These are phyloP conservation scores for Toxotes jaculatrix DNA, from an alignment of 2,113 vertebrate genomes.

Conservation along the genomic window DNA sequence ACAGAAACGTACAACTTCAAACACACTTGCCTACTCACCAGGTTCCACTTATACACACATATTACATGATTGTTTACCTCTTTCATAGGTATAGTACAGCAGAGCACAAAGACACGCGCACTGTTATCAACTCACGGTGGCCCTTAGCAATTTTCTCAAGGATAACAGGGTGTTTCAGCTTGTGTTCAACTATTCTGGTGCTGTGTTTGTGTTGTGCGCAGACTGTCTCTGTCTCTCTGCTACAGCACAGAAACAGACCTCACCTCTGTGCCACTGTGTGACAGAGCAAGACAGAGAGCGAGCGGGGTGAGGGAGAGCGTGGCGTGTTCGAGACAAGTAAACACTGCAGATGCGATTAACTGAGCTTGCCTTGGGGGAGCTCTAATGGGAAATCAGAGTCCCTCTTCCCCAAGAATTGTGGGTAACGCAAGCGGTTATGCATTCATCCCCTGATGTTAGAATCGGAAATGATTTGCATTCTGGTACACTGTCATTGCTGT, in stretches of 20 bases:
- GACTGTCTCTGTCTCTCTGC: background rate
- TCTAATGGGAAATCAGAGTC: constrained; percentile 64
- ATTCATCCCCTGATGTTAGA: constrained; percentile 25
- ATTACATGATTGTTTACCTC: constrained; percentile 8
- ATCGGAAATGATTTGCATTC: constrained; percentile 11
- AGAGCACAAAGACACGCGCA: constrained; percentile 9
- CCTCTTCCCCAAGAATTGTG: constrained; percentile 42
- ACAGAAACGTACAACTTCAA: background rate
- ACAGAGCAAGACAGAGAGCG: background rate
- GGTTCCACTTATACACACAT: constrained; percentile 6
- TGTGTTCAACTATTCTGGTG: constrained; percentile 6
- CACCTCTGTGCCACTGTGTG: constrained; percentile 23
- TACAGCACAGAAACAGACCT: constrained; percentile 16
- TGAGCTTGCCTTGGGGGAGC: constrained; percentile 47
- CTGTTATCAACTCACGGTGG: constrained; percentile 31
- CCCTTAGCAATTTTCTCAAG: constrained; percentile 53
- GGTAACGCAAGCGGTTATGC: constrained; percentile 23
- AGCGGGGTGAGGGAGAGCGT: background rate
- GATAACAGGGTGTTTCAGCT: constrained; percentile 38
- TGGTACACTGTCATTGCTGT: background rate
- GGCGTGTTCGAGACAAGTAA: constrained; percentile 46
- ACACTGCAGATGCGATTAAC: constrained; percentile 55
- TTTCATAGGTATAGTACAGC: constrained; percentile 11
- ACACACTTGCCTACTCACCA: background rate
- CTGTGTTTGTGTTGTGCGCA: background rate